phyloP scores from a whole-genome alignment of 1,140 invertebrate species.

The Drosophila kohkoa region DNA sequence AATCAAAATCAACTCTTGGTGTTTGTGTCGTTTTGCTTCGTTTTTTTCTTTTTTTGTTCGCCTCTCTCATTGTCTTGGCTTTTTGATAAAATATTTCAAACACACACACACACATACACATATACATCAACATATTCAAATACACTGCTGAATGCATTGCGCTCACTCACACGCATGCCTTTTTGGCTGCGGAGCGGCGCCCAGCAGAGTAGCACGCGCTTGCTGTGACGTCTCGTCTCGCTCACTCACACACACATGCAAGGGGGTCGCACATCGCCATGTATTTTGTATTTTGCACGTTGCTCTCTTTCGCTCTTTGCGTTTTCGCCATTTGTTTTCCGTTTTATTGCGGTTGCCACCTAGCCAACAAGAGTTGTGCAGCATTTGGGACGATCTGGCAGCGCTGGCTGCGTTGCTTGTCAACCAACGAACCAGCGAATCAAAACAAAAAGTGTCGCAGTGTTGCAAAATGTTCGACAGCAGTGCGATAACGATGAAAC shows the following conservation, averaged over 20 bases:
- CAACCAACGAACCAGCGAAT: slow-evolving; percentile 63
- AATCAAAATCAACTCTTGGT: slow-evolving; percentile 20
- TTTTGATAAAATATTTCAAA: slow-evolving; percentile 79
- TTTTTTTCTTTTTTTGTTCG: slow-evolving; percentile 48
- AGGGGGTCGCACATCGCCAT: slow-evolving; percentile 24
- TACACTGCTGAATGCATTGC: slow-evolving; percentile 44
- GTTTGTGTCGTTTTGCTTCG: slow-evolving; percentile 3
- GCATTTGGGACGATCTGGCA: slow-evolving; percentile 34
- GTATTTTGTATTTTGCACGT: slow-evolving; percentile 60
- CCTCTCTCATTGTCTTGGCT: slow-evolving; percentile 72
- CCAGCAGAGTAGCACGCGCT: slow-evolving; percentile 46
- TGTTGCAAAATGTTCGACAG: slow-evolving; percentile 40
- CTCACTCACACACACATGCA: slow-evolving; percentile 34
- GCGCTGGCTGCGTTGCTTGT: slow-evolving; percentile 9
- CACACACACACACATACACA: slow-evolving; percentile 42
- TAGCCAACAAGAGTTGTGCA: slow-evolving; percentile 37
- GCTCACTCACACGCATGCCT: slow-evolving; percentile 52
- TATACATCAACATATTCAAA: slow-evolving; percentile 27
- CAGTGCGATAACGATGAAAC: slow-evolving; percentile 26
- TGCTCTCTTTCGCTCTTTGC: slow-evolving; percentile 38
- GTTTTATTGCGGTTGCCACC: slow-evolving; percentile 62
- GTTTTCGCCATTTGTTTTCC: slow-evolving; percentile 38
- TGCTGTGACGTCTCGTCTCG: slow-evolving; percentile 42
- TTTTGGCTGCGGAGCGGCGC: slow-evolving; percentile 26
- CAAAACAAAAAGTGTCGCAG: slow-evolving; percentile 72